These are phyloP conservation scores for Phalloptychus januarius DNA, from an alignment of 2,797 vertebrate genomes.

Conservation along the genomic window DNA sequence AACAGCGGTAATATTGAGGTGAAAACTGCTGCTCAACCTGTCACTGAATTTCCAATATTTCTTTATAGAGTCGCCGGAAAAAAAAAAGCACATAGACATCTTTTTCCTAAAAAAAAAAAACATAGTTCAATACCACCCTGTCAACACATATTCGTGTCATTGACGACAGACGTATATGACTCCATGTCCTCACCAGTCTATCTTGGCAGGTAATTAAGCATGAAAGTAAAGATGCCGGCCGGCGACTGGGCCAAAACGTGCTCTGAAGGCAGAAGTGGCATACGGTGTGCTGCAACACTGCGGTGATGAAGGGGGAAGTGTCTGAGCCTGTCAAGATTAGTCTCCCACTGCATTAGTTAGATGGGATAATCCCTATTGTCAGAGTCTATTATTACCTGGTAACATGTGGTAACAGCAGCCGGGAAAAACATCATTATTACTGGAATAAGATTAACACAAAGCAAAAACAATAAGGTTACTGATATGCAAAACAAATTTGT, in stretches of 20 bases:
- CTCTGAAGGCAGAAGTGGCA: constrained; percentile 70
- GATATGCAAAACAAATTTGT: constrained; percentile 27
- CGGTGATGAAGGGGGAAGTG: constrained; percentile 44
- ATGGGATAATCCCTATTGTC: constrained; percentile 74
- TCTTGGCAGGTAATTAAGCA: constrained; percentile 80
- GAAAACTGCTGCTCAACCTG: not conserved
- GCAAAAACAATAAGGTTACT: constrained; percentile 16
- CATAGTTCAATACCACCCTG: constrained; percentile 7
- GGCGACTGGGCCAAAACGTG: constrained; percentile 65
- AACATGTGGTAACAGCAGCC: constrained; percentile 54
- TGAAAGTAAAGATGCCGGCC: constrained; percentile 74
- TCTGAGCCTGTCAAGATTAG: constrained; percentile 62
- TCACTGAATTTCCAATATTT: not conserved
- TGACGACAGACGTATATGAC: constrained; percentile 57
- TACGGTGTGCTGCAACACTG: constrained; percentile 58
- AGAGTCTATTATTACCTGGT: constrained; percentile 67
- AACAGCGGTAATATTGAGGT: not conserved
- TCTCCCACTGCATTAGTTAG: constrained; percentile 65
- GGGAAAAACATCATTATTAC: constrained; percentile 35
- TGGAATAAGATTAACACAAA: constrained; percentile 42
- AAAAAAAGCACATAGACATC: not conserved
- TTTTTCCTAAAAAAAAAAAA: not conserved
- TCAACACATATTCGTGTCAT: constrained; percentile 60
- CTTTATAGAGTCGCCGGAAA: not conserved
- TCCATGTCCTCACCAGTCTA: constrained; percentile 60